Evolutionary conservation across 2,113 vertebrate species (phyloP), one percentile per base, ranked within the genome.

Genomic region (Tylochromis polylepis): DNA sequence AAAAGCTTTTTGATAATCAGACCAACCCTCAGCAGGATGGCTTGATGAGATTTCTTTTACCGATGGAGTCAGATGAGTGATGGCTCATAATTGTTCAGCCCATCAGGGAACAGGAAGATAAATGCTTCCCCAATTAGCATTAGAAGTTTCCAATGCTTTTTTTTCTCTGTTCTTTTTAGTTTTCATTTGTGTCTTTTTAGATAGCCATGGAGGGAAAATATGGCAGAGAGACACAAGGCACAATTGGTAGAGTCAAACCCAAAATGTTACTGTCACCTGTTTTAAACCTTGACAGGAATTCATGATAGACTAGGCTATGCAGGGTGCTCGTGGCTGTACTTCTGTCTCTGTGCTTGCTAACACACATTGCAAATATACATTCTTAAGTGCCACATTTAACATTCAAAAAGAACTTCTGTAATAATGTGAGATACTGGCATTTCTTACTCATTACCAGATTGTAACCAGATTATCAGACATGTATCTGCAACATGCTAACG

Each of bases 81-180:
- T 60, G 11, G 22, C 38, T 85, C 62, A 43, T 86, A 86, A 90
- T 87, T 92, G 67, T 62, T 88, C 49, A 67, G 7, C 85, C 29
- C 88, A 88, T 77, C 91, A 65, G 88, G 88, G 56, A 75, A 82
- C 49, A 15, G 16, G 27, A 85, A 70, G 51, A 84, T 90, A 31
- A 90, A 88, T 72, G 22, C 75, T 29, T 79, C 77, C 38, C 59
- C 82, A 87, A 94, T 93, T 70, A 83, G 18, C 34, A n/a, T 51
- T 5, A 43, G 24, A 84, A 22, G 38, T 70, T 83, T 78, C 18
- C 46, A 24, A 58, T 85, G 43, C 6, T 65, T 56, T 65, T 43
- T 3, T 62, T 6, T 2, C 24, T 27, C 46, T 15, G 41, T 43
- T 60, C 15, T 70, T 84, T 58, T 38, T 83, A 11, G 70, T 58